Evolutionary conservation across 2,888 invertebrate genomes (phyloP), one percentile per base, ranked within the genome.

Genomic region (Andrena chrysosceles): DNA sequence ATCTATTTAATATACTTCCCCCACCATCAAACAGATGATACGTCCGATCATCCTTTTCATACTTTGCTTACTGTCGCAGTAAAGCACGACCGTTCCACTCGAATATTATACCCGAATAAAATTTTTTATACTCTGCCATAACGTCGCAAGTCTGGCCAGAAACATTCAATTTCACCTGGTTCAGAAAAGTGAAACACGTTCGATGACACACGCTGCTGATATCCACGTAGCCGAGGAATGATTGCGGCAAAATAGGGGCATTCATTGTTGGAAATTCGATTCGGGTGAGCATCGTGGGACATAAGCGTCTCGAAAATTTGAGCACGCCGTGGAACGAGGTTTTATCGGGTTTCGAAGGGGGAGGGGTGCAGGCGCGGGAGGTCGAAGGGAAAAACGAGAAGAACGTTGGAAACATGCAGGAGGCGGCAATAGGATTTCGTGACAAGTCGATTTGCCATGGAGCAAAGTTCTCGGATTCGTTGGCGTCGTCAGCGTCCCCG

Each of bases 361-460:
- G 59, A 8, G 13, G 52, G 67, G 70, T 42, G 42, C 42, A 42
- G 13, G 42, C 16, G 42, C 42, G 29, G 48, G 59, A 48, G 48
- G 76, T 8, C 56, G 56, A 23, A 23, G 56, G 56, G 52, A 64
- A 71, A 67, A 79, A 72, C 80, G 77, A 64, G 75, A 64, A 83
- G 77, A 72, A 64, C 66, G 80, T 42, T 80, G 83, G 83, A 87
- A 89, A 88, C 85, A 88, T 87, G 87, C 79, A 80, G 81, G 78
- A 74, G 80, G 73, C 84, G 84, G 84, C 88, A 88, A 88, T 88
- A 83, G 88, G 88, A 88, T 88, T 88, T 85, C 72, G 88, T 85
- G 86, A 86, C 88, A 88, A 88, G 88, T 88, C 85, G 88, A 88
- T 88, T 88, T 87, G 88, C 87, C 78, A 82, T 62, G 73, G 88